A percentile compares a stretch with the other conserved stretches of the same genome.
phyloP scores from a whole-genome alignment of 1,140 invertebrate species.

The Hycleus cichorii region DNA sequence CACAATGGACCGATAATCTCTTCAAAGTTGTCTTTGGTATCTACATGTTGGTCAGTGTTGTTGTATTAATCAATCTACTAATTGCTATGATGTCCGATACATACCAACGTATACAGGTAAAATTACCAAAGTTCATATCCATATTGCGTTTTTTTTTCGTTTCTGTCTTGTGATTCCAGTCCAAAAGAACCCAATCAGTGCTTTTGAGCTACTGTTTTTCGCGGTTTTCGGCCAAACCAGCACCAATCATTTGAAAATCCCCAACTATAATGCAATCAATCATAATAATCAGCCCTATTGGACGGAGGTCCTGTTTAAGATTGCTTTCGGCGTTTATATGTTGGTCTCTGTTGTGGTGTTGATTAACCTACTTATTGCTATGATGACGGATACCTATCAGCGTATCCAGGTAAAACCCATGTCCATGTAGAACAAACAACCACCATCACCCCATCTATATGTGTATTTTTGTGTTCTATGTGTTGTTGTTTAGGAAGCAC shows the following conservation, averaged over 20 bases:
- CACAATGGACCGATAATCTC: slow-evolving; percentile 69
- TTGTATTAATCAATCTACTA: slow-evolving; percentile 96
- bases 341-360: slow-evolving; percentile 96
- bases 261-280: slow-evolving; percentile 38
- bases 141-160: slow-evolving; percentile 26
- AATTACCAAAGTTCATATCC: background rate
- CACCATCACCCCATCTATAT: too few species aligned
- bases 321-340: slow-evolving; percentile 89
- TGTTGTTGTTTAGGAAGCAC: too few species aligned
- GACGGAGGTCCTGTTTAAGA: slow-evolving; percentile 74
- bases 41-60: slow-evolving; percentile 95
- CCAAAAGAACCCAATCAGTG: slow-evolving; percentile 72
- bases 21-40: slow-evolving; percentile 87
- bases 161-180: slow-evolving; percentile 65
- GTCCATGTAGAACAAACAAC: background rate
- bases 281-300: slow-evolving; percentile 56
- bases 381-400: slow-evolving; percentile 99
- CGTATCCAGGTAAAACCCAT: slow-evolving; percentile 74
- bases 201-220: slow-evolving; percentile 97
- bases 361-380: slow-evolving; percentile 99
- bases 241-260: slow-evolving; percentile 65
- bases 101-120: slow-evolving; percentile 93
- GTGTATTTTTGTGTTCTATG: too few species aligned
- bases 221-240: slow-evolving; percentile 96
- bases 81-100: slow-evolving; percentile 99